These are phyloP conservation scores for Oreochromis niloticus DNA, from an alignment of 2,113 vertebrate species.

Conservation along the genomic window DNA sequence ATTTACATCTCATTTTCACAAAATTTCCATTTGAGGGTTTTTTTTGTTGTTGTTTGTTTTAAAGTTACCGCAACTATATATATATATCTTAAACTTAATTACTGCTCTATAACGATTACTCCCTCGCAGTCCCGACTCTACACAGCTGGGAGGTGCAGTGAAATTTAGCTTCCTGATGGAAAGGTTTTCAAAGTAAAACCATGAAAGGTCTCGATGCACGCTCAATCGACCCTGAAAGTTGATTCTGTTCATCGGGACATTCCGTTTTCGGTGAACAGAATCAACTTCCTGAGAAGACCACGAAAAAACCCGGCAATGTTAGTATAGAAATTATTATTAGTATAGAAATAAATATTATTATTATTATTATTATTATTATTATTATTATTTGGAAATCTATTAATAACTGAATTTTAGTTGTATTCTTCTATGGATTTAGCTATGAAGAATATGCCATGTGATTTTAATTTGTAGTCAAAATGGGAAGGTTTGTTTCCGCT, in stretches of 20 bases:
- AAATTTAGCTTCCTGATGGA: not conserved
- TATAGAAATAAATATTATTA: not conserved
- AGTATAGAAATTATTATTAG: not conserved
- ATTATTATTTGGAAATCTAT: not conserved
- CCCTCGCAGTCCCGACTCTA: not conserved
- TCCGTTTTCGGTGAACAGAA: not conserved
- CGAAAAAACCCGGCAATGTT: accelerated
- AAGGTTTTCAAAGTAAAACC: not conserved
- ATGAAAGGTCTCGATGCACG: not conserved
- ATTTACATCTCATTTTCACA: not conserved
- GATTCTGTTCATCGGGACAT: not conserved
- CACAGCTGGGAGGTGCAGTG: not conserved
- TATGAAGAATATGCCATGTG: not conserved
- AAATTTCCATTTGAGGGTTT: accelerated
- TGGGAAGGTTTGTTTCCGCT: not conserved
- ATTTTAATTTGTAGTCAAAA: not conserved
- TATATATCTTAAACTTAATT: not conserved
- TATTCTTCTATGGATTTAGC: accelerated
- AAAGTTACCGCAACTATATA: not conserved
- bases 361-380: not conserved
- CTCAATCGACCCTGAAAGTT: not conserved
- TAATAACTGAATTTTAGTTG: not conserved
- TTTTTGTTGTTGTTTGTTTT: not conserved
- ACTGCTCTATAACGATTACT: not conserved
- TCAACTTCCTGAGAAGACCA: not conserved